A percentile compares a stretch with the other conserved stretches of the same genome.
Conservation (phyloP, 2,797 vertebrate species). For the Lacerta viridis region DNA sequence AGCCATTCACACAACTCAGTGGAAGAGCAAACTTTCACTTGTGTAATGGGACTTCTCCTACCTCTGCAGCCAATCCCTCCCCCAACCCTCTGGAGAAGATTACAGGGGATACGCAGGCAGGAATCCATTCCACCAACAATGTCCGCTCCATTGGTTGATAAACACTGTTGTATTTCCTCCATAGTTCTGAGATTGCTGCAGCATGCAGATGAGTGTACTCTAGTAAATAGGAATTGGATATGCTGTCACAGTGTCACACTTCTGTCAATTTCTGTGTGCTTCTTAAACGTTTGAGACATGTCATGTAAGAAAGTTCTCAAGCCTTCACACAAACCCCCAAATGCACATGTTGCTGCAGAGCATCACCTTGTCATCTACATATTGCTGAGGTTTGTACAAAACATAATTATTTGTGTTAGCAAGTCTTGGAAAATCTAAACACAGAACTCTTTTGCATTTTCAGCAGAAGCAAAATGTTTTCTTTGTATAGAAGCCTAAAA, state of each 20-base stretch:
- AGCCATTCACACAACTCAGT: too few species aligned
- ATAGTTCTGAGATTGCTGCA: not conserved
- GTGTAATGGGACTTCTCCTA: too few species aligned
- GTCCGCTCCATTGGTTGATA: too few species aligned
- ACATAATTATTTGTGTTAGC: not conserved
- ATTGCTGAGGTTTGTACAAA: not conserved
- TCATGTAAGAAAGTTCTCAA: not conserved
- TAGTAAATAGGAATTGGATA: too few species aligned
- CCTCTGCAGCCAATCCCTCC: too few species aligned
- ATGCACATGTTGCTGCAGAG: not conserved
- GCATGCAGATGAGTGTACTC: not conserved
- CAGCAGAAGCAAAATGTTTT: constrained; percentile 4
- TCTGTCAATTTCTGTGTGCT: not conserved
- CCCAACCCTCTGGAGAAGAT: too few species aligned
- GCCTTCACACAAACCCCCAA: too few species aligned
- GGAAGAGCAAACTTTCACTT: too few species aligned
- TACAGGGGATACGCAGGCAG: too few species aligned
- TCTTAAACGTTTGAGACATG: not conserved
- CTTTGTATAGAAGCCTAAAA: constrained; percentile 5
- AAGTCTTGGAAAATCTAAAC: not conserved
- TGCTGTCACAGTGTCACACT: not conserved
- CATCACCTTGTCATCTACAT: constrained; percentile 11
- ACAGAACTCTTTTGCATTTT: not conserved
- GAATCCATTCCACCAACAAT: too few species aligned
- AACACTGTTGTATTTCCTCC: too few species aligned